Base-by-base conservation (phyloP, 2,113 vertebrate species). In the Gavialis gangeticus region DNA sequence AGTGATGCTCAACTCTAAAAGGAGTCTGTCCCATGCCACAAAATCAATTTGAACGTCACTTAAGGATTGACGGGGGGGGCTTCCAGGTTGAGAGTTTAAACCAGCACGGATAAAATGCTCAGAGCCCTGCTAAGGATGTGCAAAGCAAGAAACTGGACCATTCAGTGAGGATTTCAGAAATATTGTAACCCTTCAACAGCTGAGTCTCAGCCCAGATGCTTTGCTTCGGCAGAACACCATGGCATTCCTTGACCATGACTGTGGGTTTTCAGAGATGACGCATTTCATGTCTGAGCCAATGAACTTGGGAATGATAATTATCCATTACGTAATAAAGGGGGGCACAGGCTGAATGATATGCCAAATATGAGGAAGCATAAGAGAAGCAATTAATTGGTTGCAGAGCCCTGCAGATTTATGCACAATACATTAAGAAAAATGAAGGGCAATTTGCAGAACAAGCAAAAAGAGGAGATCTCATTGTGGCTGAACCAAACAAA, bases 321-420 rank as follows among this genome's bases (percentile, higher is more conserved):
- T 84, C 86, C 75, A 27, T 91, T 94, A 86, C 57, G 82, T 62
- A 88, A 34, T 79, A 34, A 37, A 1, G 25, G 71, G 0, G 0
- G 93, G 77, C 82, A 93, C 90, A 95, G 90, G 93, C 90, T 82
- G 77, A 93, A 64, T 89, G 90, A 87, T 34, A 89, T 85, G 79
- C 60, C 78, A 89, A 63, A 24, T 86, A 46, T 91, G 27, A 82
- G 0, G 28, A 92, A 87, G 78, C 75, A 77, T 85, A 34, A 85
- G 54, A 73, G 75, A 64, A 55, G 37, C 34, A 89, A 90, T 96
- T 94, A 90, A 91, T 92, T 89, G 82, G 67, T 58, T 82, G 5
- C 15, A 28, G 75, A 71, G 57, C 17, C 69, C 1, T 37, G 71
- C 46, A 84, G 62, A 79, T 75, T 67, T 77, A 25, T 75, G 46